phyloP scores from a whole-genome alignment of 2,888 invertebrate genomes.

The Drosophila longiperda region DNA sequence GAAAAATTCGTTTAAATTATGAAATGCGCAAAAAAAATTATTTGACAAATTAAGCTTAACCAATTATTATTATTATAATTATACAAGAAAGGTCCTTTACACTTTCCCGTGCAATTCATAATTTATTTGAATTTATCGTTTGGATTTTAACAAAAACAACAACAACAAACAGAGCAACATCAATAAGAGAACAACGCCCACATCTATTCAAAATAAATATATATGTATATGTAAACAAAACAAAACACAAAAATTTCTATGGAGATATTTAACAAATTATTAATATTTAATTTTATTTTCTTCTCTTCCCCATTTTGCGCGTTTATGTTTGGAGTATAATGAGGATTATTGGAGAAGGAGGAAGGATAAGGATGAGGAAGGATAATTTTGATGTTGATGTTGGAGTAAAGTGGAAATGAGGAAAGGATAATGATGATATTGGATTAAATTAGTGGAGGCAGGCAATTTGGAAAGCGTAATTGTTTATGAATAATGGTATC shows the following conservation, averaged over 20 bases:
- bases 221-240: conserved; percentile 36
- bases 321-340: conserved; percentile 77
- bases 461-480: conserved; percentile 57
- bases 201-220: conserved; percentile 63
- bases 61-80: conserved; percentile 15
- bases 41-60: conserved; percentile 54
- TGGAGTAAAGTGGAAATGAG: conserved; percentile 47
- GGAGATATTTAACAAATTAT: conserved; percentile 61
- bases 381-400: conserved; percentile 59
- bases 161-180: conserved; percentile 9
- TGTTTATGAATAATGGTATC: conserved; percentile 48
- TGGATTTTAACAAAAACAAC: conserved; percentile 30
- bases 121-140: conserved; percentile 55
- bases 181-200: conserved; percentile 25
- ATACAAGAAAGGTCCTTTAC: conserved; percentile 44
- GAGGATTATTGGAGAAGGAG: conserved; percentile 69
- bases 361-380: conserved; percentile 63
- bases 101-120: conserved; percentile 53
- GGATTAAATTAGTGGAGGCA: conserved; percentile 67
- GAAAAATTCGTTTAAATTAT: conserved; percentile 48
- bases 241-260: conserved; percentile 50
- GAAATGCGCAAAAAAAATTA: conserved; percentile 33
- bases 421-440: conserved; percentile 51
- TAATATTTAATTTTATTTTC: conserved; percentile 77
- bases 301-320: conserved; percentile 75